These are phyloP conservation scores for Drosophila buzzatii DNA, from an alignment of 2,888 invertebrate species.

Conservation along the genomic window DNA sequence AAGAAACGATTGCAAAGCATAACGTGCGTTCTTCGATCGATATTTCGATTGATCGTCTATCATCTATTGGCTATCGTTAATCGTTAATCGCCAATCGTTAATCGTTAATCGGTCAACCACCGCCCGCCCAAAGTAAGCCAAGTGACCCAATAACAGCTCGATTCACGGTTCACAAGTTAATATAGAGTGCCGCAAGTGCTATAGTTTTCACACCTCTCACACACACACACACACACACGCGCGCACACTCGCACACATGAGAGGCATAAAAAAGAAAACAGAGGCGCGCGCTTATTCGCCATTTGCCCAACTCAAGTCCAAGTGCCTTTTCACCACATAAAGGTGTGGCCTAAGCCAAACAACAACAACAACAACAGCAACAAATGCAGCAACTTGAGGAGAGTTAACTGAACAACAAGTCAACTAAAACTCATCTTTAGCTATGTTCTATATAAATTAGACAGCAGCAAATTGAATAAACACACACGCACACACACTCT, in stretches of 20 bases:
- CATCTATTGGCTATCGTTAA: constrained; percentile 4
- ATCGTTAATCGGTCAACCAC: constrained; percentile 17
- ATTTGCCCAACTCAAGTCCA: constrained; percentile 50
- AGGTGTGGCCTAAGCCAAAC: constrained; percentile 71
- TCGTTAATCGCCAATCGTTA: constrained; percentile 10
- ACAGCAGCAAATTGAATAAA: constrained; percentile 61
- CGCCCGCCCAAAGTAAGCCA: constrained; percentile 19
- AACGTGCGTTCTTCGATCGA: constrained; percentile 35
- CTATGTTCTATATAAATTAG: constrained; percentile 70
- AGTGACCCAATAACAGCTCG: constrained; percentile 32
- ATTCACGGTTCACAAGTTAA: constrained; percentile 28
- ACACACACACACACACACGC: constrained; percentile 9
- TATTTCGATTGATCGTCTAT: constrained; percentile 4
- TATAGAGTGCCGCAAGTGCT: constrained; percentile 32
- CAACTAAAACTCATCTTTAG: constrained; percentile 37
- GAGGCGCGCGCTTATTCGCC: constrained; percentile 60
- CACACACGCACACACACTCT: constrained; percentile 23
- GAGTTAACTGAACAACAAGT: constrained; percentile 28
- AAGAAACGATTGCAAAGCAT: constrained; percentile 24
- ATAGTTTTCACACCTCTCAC: constrained; percentile 53
- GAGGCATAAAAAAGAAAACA: constrained; percentile 54
- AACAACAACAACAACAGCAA: constrained; percentile 25
- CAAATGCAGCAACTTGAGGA: constrained; percentile 22
- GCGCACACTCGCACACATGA: constrained; percentile 29
- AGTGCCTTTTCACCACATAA: constrained; percentile 69